Percentiles rank a stretch among this genome's conserved stretches.
phyloP scores from a whole-genome alignment of 2,797 vertebrate species.

The Ceryle rudis region DNA sequence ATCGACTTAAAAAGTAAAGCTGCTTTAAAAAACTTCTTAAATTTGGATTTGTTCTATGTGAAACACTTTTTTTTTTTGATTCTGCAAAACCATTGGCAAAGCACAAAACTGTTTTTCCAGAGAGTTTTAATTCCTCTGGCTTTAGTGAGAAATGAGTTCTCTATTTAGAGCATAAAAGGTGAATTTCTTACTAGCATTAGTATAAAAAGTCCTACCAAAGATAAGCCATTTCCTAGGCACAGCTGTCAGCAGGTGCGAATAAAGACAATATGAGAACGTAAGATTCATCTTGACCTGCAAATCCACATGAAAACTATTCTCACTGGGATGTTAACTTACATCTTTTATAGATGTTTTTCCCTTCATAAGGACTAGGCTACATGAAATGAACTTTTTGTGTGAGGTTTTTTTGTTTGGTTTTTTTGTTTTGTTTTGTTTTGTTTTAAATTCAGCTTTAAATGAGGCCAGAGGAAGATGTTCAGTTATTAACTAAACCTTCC shows the following conservation, averaged over 20 bases:
- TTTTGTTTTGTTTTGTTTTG: not conserved
- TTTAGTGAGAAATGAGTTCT: slow-evolving; percentile 1
- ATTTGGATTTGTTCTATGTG: not conserved
- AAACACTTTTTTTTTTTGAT: not conserved
- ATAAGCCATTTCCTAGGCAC: not conserved
- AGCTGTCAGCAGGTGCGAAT: not conserved
- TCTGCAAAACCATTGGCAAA: not conserved
- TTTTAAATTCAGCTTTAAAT: not conserved
- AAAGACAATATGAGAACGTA: not conserved
- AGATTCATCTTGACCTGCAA: not conserved
- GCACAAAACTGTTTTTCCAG: not conserved
- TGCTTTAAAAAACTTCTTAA: not conserved
- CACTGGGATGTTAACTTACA: not conserved
- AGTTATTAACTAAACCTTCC: not conserved
- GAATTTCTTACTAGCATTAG: not conserved
- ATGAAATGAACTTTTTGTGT: not conserved
- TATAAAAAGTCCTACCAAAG: not conserved
- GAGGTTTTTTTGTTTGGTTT: not conserved
- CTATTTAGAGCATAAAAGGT: not conserved
- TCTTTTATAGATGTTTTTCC: not conserved
- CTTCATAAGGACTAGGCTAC: not conserved
- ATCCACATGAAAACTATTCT: not conserved
- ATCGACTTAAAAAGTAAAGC: slow-evolving; percentile 6
- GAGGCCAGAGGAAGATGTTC: not conserved
- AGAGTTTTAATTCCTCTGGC: not conserved